Evolutionary conservation across 1,140 invertebrate genomes (phyloP).

Genomic region (Pristionchus pacificus): DNA sequence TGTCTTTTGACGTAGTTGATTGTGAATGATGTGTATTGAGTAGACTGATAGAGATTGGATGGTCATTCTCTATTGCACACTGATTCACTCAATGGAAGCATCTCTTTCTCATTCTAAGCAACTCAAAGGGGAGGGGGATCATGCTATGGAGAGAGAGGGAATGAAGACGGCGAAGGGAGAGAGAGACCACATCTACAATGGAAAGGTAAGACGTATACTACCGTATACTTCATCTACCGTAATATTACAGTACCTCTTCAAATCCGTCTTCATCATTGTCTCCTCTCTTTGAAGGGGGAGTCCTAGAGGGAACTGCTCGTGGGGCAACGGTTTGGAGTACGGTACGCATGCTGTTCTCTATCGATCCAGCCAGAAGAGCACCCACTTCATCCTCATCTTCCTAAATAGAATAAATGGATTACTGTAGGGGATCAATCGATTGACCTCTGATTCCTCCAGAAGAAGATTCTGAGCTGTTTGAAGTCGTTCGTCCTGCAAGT

Average conservation of each 20-base stretch:
- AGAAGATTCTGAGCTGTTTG: constrained; percentile 39
- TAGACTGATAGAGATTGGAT: no score
- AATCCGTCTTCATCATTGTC: constrained; percentile 20
- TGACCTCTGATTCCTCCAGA: constrained; percentile 30
- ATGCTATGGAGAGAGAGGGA: no score
- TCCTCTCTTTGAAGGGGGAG: neutral
- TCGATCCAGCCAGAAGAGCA: constrained; percentile 39
- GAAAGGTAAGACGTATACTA: no score
- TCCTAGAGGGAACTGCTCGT: constrained; percentile 21
- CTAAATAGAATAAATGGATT: neutral
- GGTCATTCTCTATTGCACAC: no score
- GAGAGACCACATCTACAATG: no score
- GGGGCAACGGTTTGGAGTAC: constrained; percentile 43
- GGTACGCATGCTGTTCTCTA: constrained; percentile 46
- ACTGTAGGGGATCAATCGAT: neutral
- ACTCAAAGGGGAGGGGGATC: no score
- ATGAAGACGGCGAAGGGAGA: no score
- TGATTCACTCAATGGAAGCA: no score
- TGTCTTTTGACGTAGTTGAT: no score
- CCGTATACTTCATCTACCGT: no score
- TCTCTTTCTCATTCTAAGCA: no score
- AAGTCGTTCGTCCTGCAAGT: constrained; percentile 39
- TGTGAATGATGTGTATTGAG: no score
- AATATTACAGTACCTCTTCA: constrained; percentile 36
- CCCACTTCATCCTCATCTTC: constrained; percentile 41